Evolutionary conservation across 2,797 vertebrate genomes (phyloP).

Genomic region (Simalia tracyae): DNA sequence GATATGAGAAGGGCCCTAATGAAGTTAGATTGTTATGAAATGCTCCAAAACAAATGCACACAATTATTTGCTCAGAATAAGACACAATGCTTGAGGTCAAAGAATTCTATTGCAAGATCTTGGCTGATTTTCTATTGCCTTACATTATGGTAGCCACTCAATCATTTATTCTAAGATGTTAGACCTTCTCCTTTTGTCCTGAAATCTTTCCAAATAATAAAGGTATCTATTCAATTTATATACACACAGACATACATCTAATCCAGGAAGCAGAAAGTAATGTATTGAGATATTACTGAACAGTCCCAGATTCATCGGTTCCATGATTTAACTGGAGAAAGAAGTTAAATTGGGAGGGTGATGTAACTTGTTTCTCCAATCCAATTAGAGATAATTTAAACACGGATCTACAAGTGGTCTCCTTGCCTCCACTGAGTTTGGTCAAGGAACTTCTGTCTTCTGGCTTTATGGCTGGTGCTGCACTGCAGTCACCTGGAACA

Average conservation of each 20-base stretch:
- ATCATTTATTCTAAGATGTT: background rate
- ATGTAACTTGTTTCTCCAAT: background rate
- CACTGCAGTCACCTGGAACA: slow-evolving; percentile 68
- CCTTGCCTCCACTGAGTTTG: background rate
- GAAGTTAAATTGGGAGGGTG: background rate
- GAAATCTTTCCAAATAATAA: background rate
- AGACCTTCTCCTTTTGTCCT: background rate
- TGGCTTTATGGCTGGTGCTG: slow-evolving; percentile 9
- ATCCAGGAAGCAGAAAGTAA: background rate
- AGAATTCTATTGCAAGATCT: background rate
- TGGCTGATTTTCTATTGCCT: background rate
- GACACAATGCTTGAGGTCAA: background rate
- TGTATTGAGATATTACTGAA: rapidly evolving
- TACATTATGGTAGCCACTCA: background rate
- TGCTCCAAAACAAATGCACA: background rate
- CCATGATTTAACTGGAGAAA: background rate
- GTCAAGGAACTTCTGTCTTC: slow-evolving; percentile 38
- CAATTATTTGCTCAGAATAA: background rate
- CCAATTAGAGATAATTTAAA: background rate
- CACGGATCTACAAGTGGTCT: background rate
- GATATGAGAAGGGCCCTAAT: background rate
- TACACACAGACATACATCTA: rapidly evolving
- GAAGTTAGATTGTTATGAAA: background rate
- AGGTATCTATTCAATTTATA: background rate
- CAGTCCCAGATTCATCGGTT: background rate